Base-by-base conservation (phyloP, 2,797 vertebrate genomes). In the Gila robusta region DNA sequence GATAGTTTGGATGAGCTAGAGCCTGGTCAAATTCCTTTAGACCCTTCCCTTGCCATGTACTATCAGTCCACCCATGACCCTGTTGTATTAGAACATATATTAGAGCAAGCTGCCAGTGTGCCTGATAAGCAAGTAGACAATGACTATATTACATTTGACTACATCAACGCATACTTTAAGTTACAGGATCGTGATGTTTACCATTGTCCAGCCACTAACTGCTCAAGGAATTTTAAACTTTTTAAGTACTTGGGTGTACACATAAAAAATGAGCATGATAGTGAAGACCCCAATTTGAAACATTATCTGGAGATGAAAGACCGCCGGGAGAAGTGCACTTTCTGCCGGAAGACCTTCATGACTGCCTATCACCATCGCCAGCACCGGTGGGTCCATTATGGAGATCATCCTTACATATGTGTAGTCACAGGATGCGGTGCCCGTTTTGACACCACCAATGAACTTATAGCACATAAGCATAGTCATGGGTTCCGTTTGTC, bases 201-300 rank as follows among this genome's bases (percentile, higher is more conserved):
- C 87, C 96, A 96, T 0, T 99, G 98, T 86, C 98, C 98, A 0
- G 98, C 97, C 62, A 97, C 97, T 0, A 96, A 95, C 54, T 99
- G 98, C 82, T 95, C 95, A 6, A 95, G 95, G 83, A 95, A 95
- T 0, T 99, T 99, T 89, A 99, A 99, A 86, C 97, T 99, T 80
- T 98, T 98, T 69, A 99, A 99, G 89, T 99, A 99, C 91, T 90
- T 99, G 21, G 98, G 98, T 1, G 97, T 99, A 0, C 98, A 99
- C 88, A 92, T 99, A 47, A 99, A 98, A 93, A 97, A 96, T 0
- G 98, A 99, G 59, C 98, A 99, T 91, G 91, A 88, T n/a, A 95
- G 95, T 88, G 95, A 95, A 0, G 98, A 99, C 26, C 96, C 97
- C 69, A 99, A 99, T 23, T 96, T 97, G n/a, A 98, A 96, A 78